Evolutionary conservation across 2,888 invertebrate species (phyloP).

Genomic region (Plagodis pulveraria): DNA sequence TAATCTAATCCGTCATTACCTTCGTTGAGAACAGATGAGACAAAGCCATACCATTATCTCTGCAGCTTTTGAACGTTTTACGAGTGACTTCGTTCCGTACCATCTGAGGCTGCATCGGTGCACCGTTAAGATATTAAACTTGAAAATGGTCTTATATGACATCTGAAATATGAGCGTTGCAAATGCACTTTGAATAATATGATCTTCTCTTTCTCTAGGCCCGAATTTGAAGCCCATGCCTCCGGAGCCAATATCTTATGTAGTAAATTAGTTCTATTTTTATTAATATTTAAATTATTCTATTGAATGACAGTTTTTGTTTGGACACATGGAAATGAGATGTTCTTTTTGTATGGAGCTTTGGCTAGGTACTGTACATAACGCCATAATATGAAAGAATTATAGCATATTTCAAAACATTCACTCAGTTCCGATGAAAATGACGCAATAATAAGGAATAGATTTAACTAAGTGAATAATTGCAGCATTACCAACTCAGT

Average conservation of each 20-base stretch:
- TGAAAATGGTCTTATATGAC: conserved; percentile 22
- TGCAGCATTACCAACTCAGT: too few relatives aligned
- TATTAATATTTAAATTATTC: too few relatives aligned
- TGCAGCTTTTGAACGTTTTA: conserved; percentile 9
- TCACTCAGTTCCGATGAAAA: too few relatives aligned
- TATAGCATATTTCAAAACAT: too few relatives aligned
- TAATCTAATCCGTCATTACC: conserved; percentile 7
- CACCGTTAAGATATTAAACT: conserved; percentile 27
- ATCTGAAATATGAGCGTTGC: conserved; percentile 23
- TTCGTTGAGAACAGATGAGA: conserved; percentile 8
- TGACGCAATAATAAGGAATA: too few relatives aligned
- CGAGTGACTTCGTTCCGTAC: conserved; percentile 11
- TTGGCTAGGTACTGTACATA: too few relatives aligned
- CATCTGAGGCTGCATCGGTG: conserved; percentile 25
- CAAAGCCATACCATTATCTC: conserved; percentile 1
- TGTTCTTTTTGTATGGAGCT: too few relatives aligned
- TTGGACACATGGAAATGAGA: too few relatives aligned
- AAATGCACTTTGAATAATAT: conserved; percentile 29
- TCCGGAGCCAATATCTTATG: conserved; percentile 4
- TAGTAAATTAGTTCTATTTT: background rate
- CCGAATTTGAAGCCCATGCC: conserved; percentile 12
- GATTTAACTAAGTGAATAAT: too few relatives aligned
- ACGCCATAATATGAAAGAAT: too few relatives aligned
- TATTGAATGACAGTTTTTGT: too few relatives aligned
- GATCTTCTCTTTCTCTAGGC: conserved; percentile 11